Percentiles rank a stretch among this genome's conserved stretches.
These are phyloP conservation scores for Heliangelus exortis DNA, from an alignment of 2,797 vertebrate species.

Conservation along the genomic window DNA sequence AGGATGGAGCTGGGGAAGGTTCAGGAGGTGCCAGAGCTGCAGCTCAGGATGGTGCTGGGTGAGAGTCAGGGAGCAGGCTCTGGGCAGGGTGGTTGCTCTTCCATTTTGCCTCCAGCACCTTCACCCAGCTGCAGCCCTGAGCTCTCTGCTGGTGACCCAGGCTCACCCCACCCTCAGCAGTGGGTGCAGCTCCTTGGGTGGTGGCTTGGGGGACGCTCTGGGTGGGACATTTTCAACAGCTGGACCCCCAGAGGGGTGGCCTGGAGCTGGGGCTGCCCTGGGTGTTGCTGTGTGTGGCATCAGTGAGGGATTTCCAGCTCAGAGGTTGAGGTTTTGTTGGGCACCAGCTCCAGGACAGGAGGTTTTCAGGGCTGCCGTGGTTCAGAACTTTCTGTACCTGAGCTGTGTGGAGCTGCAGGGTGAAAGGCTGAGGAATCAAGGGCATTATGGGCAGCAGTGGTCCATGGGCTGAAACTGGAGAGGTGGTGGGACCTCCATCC, in stretches of 20 bases:
- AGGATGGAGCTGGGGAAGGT: no score
- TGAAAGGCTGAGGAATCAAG: background rate
- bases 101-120: background rate
- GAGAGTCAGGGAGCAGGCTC: background rate
- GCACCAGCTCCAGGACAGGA: background rate
- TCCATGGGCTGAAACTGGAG: background rate
- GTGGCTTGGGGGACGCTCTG: background rate
- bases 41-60: background rate
- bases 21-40: background rate
- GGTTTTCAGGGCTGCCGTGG: background rate
- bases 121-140: background rate
- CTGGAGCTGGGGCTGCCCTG: no score
- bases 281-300: no score
- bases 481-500: background rate
- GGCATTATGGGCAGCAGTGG: no score
- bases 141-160: background rate
- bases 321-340: background rate
- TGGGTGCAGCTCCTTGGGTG: background rate
- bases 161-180: background rate
- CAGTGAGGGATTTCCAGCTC: background rate
- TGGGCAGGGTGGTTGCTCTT: background rate
- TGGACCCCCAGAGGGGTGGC: background rate
- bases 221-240: background rate
- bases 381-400: fast-evolving
- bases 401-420: fast-evolving